Evolutionary conservation across 2,797 vertebrate genomes (phyloP).

Genomic region (Crocidura indochinensis): DNA sequence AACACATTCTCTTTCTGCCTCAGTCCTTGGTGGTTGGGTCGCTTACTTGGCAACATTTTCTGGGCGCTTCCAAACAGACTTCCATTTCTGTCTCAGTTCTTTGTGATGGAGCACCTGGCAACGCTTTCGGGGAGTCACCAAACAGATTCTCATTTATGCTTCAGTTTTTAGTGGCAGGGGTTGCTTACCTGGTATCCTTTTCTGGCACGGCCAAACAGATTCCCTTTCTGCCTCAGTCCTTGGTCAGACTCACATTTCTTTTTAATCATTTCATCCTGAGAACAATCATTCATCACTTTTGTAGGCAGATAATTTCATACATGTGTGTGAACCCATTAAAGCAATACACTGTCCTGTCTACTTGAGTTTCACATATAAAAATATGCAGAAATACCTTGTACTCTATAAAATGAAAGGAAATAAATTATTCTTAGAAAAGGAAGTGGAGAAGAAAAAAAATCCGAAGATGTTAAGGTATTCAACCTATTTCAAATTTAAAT

Average conservation of each 20-base stretch:
- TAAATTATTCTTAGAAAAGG: slow-evolving; percentile 60
- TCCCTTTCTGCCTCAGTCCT: too few relatives aligned
- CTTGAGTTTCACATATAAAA: slow-evolving; percentile 36
- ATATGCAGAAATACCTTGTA: slow-evolving; percentile 50
- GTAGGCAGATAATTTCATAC: slow-evolving; percentile 45
- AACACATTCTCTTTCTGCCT: too few relatives aligned
- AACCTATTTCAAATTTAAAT: slow-evolving; percentile 41
- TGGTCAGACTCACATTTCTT: slow-evolving; percentile 4
- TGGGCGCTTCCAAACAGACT: too few relatives aligned
- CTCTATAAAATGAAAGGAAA: slow-evolving; percentile 62
- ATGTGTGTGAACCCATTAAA: background rate
- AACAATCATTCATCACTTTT: background rate
- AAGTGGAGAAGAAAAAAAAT: slow-evolving; percentile 57
- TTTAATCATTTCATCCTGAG: background rate
- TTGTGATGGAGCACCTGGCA: too few relatives aligned
- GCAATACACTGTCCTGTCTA: background rate
- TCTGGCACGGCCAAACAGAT: slow-evolving; percentile 6
- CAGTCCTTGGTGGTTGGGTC: too few relatives aligned
- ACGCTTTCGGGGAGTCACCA: too few relatives aligned
- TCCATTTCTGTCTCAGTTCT: too few relatives aligned
- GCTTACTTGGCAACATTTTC: too few relatives aligned
- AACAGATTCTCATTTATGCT: slow-evolving; percentile 31
- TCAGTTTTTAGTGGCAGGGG: slow-evolving; percentile 45
- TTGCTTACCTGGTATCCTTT: slow-evolving; percentile 1
- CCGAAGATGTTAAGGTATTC: slow-evolving; percentile 11